Base-by-base conservation (phyloP, 2,797 vertebrate species). In the Apogon talboti region DNA sequence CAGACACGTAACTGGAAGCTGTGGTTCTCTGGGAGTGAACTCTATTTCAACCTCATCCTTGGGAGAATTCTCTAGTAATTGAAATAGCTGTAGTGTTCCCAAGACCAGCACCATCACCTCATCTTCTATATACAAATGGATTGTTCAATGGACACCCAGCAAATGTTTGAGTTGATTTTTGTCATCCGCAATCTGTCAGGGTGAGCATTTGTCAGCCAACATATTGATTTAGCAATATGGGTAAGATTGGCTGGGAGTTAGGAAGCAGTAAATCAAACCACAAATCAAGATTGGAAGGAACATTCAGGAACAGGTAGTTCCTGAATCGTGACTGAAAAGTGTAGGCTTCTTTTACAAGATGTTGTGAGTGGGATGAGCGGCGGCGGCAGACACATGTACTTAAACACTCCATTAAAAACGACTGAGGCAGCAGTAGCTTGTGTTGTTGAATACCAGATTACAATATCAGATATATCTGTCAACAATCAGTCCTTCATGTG, bases 191-290 rank as follows among this genome's bases (percentile, higher is more conserved):
- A 82, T 92, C 90, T 81, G 83, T 92, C 92, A 87, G 51, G 56
- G 44, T 28, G 67, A 83, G 61, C 89, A 91, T 92, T 92, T 59
- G 80, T 93, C 92, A 88, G 83, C 45, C 51, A 72, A 46, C 60
- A 12, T 91, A 94, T 93, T 87, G 92, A 94, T 94, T 93, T 85
- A 91, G 89, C 89, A 91, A 90, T 92, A 85, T 55, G 73, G 57
- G 60, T 42, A 80, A 93, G 89, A 93, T 93, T 92, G 92, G 89
- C 89, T 74, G 64, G 85, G 89, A 89, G 90, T 92, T 86, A 74
- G 82, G 76, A 75, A 79, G 84, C 69, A 62, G 82, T 91, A 79
- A 77, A 90, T 93, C 92, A 92, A 76, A 78, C 79, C 63, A 82
- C 84, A 88, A 90, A 93, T 93, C 86, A 91, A 91, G 78, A 76